These are phyloP conservation scores for Nicator chloris DNA, from an alignment of 2,113 vertebrate genomes.

Conservation along the genomic window DNA sequence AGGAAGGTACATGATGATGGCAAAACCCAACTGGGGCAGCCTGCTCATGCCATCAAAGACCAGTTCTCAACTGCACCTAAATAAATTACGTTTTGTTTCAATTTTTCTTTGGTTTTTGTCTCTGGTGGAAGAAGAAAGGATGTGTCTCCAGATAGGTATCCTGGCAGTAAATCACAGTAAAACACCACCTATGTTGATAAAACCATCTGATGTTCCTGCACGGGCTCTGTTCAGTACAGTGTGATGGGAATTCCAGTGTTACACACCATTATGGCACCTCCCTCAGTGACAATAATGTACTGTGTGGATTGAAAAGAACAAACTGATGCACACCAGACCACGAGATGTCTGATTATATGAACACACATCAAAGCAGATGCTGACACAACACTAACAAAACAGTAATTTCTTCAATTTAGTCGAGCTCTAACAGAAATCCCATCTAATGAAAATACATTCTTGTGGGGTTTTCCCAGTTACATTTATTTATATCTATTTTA, in stretches of 20 bases:
- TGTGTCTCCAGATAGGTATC: background rate
- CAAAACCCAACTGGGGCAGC: background rate
- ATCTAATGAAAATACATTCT: background rate
- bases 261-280: background rate
- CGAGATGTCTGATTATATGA: background rate
- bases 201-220: background rate
- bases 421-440: background rate
- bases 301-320: background rate
- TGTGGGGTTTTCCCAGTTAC: background rate
- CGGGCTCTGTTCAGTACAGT: accelerated
- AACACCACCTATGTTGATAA: background rate
- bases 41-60: background rate
- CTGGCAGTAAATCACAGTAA: background rate
- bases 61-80: background rate
- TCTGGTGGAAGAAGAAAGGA: background rate
- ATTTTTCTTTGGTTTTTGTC: background rate
- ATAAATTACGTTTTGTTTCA: background rate
- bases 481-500: background rate
- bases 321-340: background rate
- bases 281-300: background rate
- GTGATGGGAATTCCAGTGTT: background rate
- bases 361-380: background rate
- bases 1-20: accelerated
- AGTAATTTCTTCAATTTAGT: background rate
- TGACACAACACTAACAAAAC: background rate